Evolutionary conservation across 2,113 vertebrate genomes (phyloP).

Genomic region (Sinocyclocheilus maitianheensis): DNA sequence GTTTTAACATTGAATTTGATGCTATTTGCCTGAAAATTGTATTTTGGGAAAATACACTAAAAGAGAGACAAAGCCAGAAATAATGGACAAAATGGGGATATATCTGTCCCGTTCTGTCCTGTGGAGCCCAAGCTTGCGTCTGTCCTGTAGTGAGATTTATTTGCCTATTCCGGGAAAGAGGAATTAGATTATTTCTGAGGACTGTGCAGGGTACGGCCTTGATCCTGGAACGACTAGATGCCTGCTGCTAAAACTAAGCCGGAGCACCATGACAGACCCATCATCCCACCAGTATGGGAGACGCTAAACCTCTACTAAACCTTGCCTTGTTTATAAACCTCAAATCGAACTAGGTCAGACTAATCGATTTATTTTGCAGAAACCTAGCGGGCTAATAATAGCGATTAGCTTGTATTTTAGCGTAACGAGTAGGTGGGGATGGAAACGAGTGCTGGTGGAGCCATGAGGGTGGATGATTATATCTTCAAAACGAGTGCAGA

Average conservation of each 20-base stretch:
- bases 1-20: neutral
- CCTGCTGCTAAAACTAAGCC: conserved; percentile 17
- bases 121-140: neutral
- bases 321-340: neutral
- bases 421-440: conserved; percentile 29
- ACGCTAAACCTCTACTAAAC: conserved; percentile 15
- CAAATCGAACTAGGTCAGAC: conserved; percentile 57
- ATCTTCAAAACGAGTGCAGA: conserved; percentile 52
- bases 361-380: conserved; percentile 59
- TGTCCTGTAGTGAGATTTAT: neutral
- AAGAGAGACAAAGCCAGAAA: neutral
- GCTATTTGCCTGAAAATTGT: neutral
- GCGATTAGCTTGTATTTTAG: conserved; percentile 48
- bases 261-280: neutral
- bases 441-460: neutral
- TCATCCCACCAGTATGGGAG: neutral
- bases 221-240: neutral
- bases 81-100: neutral
- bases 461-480: conserved; percentile 47
- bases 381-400: conserved; percentile 58
- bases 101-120: neutral
- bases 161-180: neutral
- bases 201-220: neutral
- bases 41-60: neutral
- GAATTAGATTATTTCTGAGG: neutral